phyloP scores from a whole-genome alignment of 2,113 vertebrate genomes.

The Camelus dromedarius region DNA sequence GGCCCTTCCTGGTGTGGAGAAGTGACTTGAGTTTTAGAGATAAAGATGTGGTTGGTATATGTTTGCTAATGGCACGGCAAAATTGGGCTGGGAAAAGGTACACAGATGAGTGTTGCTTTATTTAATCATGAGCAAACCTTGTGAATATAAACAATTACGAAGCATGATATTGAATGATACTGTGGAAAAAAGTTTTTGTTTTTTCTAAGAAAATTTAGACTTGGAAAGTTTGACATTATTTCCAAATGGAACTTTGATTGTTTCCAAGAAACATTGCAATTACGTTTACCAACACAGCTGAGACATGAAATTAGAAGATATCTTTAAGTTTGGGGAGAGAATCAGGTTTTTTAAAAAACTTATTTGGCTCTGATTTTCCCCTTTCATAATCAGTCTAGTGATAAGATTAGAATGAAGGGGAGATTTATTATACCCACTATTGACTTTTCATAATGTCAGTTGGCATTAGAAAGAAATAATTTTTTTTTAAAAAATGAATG shows the following conservation, averaged over 20 bases:
- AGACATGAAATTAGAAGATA: slow-evolving; percentile 71
- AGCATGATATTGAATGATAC: background rate
- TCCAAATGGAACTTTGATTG: slow-evolving; percentile 43
- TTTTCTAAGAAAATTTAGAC: slow-evolving; percentile 55
- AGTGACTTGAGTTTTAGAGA: background rate
- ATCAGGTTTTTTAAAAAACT: slow-evolving; percentile 5
- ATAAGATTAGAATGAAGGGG: slow-evolving; percentile 47
- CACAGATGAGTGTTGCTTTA: background rate
- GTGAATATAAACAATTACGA: background rate
- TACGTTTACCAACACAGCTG: slow-evolving; percentile 61
- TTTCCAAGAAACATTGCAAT: slow-evolving; percentile 43
- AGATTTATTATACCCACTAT: slow-evolving; percentile 41
- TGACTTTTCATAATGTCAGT: slow-evolving; percentile 60
- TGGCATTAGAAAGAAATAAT: slow-evolving; percentile 52
- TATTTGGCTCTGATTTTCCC: slow-evolving; percentile 28
- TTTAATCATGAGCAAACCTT: background rate
- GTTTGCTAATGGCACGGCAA: background rate
- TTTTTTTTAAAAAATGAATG: slow-evolving; percentile 50
- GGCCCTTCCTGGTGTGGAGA: background rate
- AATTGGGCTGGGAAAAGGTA: background rate
- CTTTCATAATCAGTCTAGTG: slow-evolving; percentile 55
- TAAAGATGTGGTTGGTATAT: background rate
- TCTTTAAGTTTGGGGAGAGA: slow-evolving; percentile 24
- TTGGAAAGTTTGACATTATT: slow-evolving; percentile 41
- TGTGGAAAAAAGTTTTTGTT: background rate